Evolutionary conservation across 92 coral and sea anemone genomes (phyloP).

Genomic region (Porites lobata): DNA sequence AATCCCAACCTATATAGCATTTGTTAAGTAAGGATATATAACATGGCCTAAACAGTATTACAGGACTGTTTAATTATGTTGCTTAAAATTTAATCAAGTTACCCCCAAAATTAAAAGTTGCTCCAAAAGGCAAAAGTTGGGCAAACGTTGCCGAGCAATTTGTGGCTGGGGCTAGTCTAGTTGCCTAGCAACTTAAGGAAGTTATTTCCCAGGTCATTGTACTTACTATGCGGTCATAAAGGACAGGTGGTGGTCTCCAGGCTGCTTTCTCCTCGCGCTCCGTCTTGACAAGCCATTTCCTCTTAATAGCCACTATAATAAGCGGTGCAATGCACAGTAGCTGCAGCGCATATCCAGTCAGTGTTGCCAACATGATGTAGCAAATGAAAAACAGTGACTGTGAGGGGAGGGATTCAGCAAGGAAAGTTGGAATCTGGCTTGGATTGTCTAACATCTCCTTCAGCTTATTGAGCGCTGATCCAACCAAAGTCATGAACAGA

Average conservation of each 20-base stretch:
- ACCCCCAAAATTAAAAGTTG: too few relatives aligned
- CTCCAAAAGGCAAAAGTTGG: background rate
- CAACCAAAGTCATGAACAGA: slow-evolving; percentile 81
- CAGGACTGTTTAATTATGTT: too few relatives aligned
- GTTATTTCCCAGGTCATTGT: background rate
- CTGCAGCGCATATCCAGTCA: slow-evolving; percentile 82
- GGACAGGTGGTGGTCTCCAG: slow-evolving; percentile 91
- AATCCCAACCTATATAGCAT: too few relatives aligned
- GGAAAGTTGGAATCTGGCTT: slow-evolving; percentile 75
- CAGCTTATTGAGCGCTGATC: slow-evolving; percentile 78
- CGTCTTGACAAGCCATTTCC: slow-evolving; percentile 81
- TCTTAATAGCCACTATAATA: slow-evolving; percentile 77
- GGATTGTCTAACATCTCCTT: slow-evolving; percentile 69
- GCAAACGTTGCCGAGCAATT: too few relatives aligned
- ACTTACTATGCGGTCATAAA: slow-evolving; percentile 85
- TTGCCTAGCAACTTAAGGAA: background rate
- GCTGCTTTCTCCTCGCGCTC: slow-evolving; percentile 84
- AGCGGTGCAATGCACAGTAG: slow-evolving; percentile 84
- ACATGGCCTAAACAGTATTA: too few relatives aligned
- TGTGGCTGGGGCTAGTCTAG: background rate
- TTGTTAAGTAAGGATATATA: too few relatives aligned
- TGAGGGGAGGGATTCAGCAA: slow-evolving; percentile 88
- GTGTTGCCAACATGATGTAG: slow-evolving; percentile 79
- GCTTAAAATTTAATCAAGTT: too few relatives aligned
- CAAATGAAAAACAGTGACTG: slow-evolving; percentile 91